Evolutionary conservation across 2,888 invertebrate species (phyloP), one percentile per base, ranked within the genome.

Genomic region (Andrena trimmerana): DNA sequence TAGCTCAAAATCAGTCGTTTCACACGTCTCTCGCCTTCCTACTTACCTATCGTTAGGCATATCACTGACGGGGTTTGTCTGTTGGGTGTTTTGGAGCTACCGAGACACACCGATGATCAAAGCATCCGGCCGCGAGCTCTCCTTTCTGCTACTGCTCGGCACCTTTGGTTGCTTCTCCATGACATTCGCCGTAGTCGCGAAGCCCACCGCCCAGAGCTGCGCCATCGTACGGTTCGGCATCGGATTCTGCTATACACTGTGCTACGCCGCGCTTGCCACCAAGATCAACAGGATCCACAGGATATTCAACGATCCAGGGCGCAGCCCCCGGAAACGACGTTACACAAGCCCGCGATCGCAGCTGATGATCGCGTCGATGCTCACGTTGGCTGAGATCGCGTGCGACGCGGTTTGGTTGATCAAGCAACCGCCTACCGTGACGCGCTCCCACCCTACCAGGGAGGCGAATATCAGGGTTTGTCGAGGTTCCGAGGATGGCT

Each of bases 221-320:
- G 95, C 94, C 1, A 80, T 95, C 16, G 95, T 95, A 2, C 92
- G 95, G 71, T 95, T 95, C 88, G 94, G 95, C 52, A 92, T 95
- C 10, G 95, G 95, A 0, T 92, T 95, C 74, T 95, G 95, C 86
- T 95, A 95, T 88, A 95, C 95, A 0, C 86, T 95, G 1, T 95
- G 95, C 87, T 96, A 95, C 88, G 94, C 95, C 0, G 95, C 95
- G 10, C 94, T 95, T 27, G 94, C 95, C 13, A 95, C 95, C 8
- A 95, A 95, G 90, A 95, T 95, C 42, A 95, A 95, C 86, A 90
- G 95, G 67, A 95, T 95, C 66, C 95, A 95, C 36, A 92, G 95
- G 78, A 95, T 95, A 88, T 96, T 96, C 91, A 94, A 94, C 89
- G 93, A 92, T 6, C 88, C 86, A 0, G 90, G 88, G 0, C 86